A percentile compares a stretch with the other conserved stretches of the same genome.
Conservation (phyloP, 53 echinoderm and acorn worm species). For the Apostichopus leukothele region DNA sequence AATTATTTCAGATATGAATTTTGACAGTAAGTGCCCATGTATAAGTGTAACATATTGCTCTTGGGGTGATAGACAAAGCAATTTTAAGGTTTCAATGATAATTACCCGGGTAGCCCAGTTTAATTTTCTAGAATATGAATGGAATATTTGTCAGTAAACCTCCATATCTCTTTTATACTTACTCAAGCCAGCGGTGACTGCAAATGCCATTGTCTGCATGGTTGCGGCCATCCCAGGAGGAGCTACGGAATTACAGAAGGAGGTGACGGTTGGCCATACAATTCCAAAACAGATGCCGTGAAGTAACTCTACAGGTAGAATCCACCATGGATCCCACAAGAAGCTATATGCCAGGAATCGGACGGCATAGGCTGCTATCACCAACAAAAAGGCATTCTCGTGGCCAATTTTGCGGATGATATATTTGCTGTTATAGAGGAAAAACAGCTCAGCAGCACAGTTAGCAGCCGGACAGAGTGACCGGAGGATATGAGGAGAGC, state of each 20-base stretch:
- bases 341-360: conserved; percentile 83
- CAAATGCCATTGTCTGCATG: conserved; percentile 66
- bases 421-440: conserved; percentile 52
- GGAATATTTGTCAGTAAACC: no score
- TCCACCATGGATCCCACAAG: conserved; percentile 74
- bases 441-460: conserved; percentile 57
- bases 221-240: conserved; percentile 91
- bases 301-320: conserved; percentile 77
- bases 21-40: no score
- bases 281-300: conserved; percentile 90
- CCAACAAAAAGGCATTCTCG: conserved; percentile 55
- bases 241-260: conserved; percentile 72
- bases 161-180: conserved; percentile 2
- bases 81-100: no score
- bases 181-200: conserved; percentile 53
- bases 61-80: no score
- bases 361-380: conserved; percentile 61
- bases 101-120: no score
- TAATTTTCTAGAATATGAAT: no score
- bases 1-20: no score
- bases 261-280: conserved; percentile 81
- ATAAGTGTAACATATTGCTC: no score
- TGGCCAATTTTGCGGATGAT: conserved; percentile 55
- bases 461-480: conserved; percentile 50
- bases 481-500: conserved; percentile 51